These are phyloP conservation scores for Drosophila cognata DNA, from an alignment of 2,888 invertebrate species.

Conservation along the genomic window DNA sequence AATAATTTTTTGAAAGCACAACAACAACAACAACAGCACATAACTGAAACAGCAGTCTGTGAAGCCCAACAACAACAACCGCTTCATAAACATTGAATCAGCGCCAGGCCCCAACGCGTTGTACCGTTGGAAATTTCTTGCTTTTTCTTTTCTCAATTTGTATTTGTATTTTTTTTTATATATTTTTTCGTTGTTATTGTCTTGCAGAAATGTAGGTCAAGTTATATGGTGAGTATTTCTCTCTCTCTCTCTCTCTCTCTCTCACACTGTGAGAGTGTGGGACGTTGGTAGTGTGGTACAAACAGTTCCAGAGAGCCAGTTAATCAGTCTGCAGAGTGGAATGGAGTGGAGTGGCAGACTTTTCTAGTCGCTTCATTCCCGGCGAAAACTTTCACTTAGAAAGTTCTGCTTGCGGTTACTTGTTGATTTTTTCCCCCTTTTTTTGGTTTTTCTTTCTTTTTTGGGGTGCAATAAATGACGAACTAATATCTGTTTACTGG, in stretches of 20 bases:
- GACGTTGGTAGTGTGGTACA: constrained; percentile 62
- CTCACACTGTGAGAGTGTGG: constrained; percentile 52
- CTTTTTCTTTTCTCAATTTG: constrained; percentile 77
- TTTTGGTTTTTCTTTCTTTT: constrained; percentile 36
- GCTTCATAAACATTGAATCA: constrained; percentile 75
- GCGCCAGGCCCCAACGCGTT: constrained; percentile 58
- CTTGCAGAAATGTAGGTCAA: constrained; percentile 83
- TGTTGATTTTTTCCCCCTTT: constrained; percentile 48
- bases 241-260: constrained; percentile 11
- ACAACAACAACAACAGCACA: constrained; percentile 32
- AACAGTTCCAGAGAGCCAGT: constrained; percentile 34
- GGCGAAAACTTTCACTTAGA: constrained; percentile 83
- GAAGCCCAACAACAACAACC: constrained; percentile 65
- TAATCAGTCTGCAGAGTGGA: constrained; percentile 25
- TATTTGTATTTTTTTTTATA: constrained; percentile 50
- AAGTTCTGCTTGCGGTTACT: constrained; percentile 83
- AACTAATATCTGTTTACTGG: constrained; percentile 61
- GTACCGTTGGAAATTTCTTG: constrained; percentile 84
- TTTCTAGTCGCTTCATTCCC: constrained; percentile 75
- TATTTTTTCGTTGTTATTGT: constrained; percentile 75
- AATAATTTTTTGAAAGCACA: constrained; percentile 77
- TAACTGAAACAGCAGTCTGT: constrained; percentile 32
- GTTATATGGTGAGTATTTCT: constrained; percentile 76
- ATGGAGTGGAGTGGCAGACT: constrained; percentile 53
- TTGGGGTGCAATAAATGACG: constrained; percentile 56